Conservation (phyloP, 2,113 vertebrate species). For the Daboia siamensis region DNA sequence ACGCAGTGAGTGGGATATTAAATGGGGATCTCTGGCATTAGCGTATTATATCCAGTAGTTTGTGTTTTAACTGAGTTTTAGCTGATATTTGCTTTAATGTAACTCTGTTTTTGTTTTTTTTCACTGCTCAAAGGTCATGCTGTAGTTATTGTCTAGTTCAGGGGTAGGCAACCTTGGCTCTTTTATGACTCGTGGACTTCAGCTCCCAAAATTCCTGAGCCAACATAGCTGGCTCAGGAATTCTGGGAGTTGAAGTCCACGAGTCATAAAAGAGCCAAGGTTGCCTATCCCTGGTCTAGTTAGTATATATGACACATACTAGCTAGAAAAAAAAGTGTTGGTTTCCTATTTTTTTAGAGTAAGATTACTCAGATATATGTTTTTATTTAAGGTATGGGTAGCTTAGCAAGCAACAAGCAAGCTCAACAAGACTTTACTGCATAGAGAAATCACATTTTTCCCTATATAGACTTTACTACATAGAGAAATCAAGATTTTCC, state of each 20-base stretch:
- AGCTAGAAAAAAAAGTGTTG: neutral
- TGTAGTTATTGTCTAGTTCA: neutral
- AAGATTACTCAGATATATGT: neutral
- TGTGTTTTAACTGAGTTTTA: neutral
- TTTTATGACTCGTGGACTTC: too few species aligned
- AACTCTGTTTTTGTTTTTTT: neutral
- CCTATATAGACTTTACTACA: neutral
- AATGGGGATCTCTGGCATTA: accelerated
- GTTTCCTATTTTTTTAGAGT: neutral
- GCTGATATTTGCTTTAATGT: neutral
- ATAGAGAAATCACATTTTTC: neutral
- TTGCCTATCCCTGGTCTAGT: too few species aligned
- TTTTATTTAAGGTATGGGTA: neutral
- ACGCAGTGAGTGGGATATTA: neutral
- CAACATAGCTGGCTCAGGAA: too few species aligned
- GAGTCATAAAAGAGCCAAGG: too few species aligned
- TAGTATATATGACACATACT: neutral
- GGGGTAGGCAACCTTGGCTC: too few species aligned
- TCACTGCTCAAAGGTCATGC: neutral
- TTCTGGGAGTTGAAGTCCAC: too few species aligned
- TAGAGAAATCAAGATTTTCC: neutral
- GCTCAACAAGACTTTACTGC: neutral
- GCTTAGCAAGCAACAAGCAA: neutral
- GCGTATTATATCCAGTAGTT: neutral
- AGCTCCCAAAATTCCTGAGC: too few species aligned